These are phyloP conservation scores for Pelusios castaneus DNA, from an alignment of 2,113 vertebrate species.

Conservation along the genomic window DNA sequence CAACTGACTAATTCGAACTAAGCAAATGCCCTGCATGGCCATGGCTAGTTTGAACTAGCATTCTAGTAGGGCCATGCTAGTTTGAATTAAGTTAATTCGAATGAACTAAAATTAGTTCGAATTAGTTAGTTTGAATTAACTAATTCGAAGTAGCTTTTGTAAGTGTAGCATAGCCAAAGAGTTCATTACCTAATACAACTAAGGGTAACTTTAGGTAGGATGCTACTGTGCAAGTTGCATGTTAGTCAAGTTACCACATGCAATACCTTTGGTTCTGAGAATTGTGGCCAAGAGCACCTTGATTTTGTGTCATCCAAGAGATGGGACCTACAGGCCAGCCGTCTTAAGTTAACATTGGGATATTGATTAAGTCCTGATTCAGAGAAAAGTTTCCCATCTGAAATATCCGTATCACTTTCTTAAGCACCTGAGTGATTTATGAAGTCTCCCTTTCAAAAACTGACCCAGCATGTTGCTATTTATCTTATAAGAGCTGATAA, in stretches of 20 bases:
- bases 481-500: neutral
- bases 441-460: neutral
- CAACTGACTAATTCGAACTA: too few species aligned
- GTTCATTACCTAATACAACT: neutral
- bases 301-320: neutral
- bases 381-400: neutral
- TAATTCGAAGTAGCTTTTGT: too few species aligned
- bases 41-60: too few species aligned
- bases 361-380: neutral
- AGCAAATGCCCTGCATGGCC: too few species aligned
- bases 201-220: neutral
- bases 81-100: too few species aligned
- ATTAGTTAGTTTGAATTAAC: too few species aligned
- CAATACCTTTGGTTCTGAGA: neutral
- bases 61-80: too few species aligned
- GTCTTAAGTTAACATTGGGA: neutral
- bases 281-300: neutral
- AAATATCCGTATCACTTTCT: neutral
- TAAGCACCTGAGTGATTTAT: neutral
- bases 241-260: neutral
- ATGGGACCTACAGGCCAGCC: neutral
- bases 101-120: too few species aligned
- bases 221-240: neutral
- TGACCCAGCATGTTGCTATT: neutral
- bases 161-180: too few species aligned